These are phyloP conservation scores for Hyposmocoma kahamanoa DNA, from an alignment of 1,140 invertebrate genomes.

Conservation along the genomic window DNA sequence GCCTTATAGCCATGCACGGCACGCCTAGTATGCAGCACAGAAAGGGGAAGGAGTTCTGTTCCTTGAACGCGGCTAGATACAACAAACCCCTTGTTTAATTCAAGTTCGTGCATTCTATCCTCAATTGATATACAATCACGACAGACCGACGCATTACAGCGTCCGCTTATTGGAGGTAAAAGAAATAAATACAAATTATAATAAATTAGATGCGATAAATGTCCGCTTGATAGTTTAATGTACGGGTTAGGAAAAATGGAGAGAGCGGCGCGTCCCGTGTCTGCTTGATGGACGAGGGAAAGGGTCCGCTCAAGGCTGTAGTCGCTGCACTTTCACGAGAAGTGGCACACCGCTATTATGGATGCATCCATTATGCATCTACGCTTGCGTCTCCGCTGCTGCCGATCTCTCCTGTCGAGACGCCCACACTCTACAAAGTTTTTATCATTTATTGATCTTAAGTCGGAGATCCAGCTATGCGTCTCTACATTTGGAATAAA, in stretches of 20 bases:
- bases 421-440: slow-evolving; percentile 24
- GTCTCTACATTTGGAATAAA: too few relatives aligned
- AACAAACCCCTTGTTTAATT: slow-evolving; percentile 24
- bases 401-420: slow-evolving; percentile 21
- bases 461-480: too few relatives aligned
- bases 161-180: too few relatives aligned
- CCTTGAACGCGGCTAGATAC: slow-evolving; percentile 24
- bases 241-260: slow-evolving; percentile 50
- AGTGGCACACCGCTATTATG: slow-evolving; percentile 43
- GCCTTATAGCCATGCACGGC: slow-evolving; percentile 36
- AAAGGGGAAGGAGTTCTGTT: slow-evolving; percentile 30
- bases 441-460: not conserved
- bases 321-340: slow-evolving; percentile 63
- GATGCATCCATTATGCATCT: slow-evolving; percentile 46
- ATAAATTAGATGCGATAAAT: slow-evolving; percentile 37
- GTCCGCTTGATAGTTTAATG: slow-evolving; percentile 52
- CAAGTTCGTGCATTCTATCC: not conserved
- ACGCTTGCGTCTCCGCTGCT: slow-evolving; percentile 10
- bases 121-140: too few relatives aligned
- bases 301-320: slow-evolving; percentile 60
- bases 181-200: slow-evolving; percentile 3
- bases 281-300: slow-evolving; percentile 67
- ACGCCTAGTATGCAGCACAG: slow-evolving; percentile 31
- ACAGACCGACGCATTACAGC: not conserved
- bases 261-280: slow-evolving; percentile 33